Base-by-base conservation (phyloP, 1,140 invertebrate genomes). In the Ostrea edulis region DNA sequence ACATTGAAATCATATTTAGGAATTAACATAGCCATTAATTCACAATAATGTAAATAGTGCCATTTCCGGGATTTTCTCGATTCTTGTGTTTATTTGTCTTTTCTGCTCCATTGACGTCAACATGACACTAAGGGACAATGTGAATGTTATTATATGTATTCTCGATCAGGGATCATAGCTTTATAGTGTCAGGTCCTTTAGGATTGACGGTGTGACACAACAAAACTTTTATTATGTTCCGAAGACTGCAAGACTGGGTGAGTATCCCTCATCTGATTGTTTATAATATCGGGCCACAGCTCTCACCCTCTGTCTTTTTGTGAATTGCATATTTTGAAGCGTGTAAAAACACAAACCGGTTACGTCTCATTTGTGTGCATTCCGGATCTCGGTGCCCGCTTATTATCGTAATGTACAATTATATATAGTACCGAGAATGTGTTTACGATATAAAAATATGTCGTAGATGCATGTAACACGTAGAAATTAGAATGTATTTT, bases 31-130 rank as follows among this genome's bases (percentile, higher is more conserved):
- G 2, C 2, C 9, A 55, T 55, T 12, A 55, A 3, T 4, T 55
- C 54, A 17, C 54, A 55, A 55, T 44, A 55, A 55, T 8, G 9
- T 55, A 55, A 55, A 55, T 2, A 55, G 14, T 5, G 3, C 14
- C 55, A 62, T 62, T 62, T 62, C 55, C 55, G 55, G 55, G 17
- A 62, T n/a, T 20, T 17, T 62, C 35, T 44, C 35, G 55, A 62
- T 62, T 62, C 55, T 62, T 20, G 17, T 62, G 55, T 62, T 62
- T 58, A 58, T 58, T 58, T 58, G 0, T 17, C 55, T n/a, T 71
- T 77, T 77, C 68, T 44, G 68, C 29, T 35, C 29, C 68, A 77
- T 35, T 77, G 68, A 77, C 68, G 68, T 77, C 68, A 29, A 68
- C 22, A 68, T 20, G 65, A 68, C 1, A 29, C 68, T 12, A 12